Evolutionary conservation across 2,797 vertebrate species (phyloP).

Genomic region (Rhinophrynus dorsalis): DNA sequence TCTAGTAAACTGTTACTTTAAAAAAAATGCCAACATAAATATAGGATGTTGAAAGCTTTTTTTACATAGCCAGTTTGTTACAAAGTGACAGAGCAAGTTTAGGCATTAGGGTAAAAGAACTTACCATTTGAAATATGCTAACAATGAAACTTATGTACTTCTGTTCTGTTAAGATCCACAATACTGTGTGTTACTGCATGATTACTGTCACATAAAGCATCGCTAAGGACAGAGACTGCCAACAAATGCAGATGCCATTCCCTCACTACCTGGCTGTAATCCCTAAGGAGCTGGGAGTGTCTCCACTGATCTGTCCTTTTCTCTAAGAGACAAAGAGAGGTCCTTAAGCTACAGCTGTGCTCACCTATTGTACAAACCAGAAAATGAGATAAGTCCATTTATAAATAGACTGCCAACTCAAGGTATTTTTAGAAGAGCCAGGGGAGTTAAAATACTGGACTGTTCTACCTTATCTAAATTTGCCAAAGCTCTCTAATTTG

Average conservation of each 20-base stretch:
- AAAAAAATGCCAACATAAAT: no score
- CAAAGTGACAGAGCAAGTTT: no score
- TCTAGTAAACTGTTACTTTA: no score
- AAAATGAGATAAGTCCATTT: background rate
- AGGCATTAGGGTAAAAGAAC: no score
- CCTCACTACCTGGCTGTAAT: background rate
- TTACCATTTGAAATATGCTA: no score
- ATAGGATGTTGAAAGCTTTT: no score
- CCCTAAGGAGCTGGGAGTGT: background rate
- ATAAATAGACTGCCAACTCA: constrained; percentile 1
- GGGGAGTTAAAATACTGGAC: background rate
- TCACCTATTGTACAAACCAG: background rate
- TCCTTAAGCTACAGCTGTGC: background rate
- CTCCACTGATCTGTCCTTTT: background rate
- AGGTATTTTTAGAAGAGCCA: background rate
- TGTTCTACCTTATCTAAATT: background rate
- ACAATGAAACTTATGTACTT: background rate
- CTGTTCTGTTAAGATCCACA: background rate
- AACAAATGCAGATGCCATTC: background rate
- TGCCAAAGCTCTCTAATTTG: background rate
- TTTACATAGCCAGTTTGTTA: no score
- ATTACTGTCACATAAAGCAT: background rate
- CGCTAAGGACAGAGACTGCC: background rate
- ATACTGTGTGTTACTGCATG: background rate
- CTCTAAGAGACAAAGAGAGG: background rate